Conservation (phyloP, 2,888 invertebrate species). For the Leptopilina drosophilae region DNA sequence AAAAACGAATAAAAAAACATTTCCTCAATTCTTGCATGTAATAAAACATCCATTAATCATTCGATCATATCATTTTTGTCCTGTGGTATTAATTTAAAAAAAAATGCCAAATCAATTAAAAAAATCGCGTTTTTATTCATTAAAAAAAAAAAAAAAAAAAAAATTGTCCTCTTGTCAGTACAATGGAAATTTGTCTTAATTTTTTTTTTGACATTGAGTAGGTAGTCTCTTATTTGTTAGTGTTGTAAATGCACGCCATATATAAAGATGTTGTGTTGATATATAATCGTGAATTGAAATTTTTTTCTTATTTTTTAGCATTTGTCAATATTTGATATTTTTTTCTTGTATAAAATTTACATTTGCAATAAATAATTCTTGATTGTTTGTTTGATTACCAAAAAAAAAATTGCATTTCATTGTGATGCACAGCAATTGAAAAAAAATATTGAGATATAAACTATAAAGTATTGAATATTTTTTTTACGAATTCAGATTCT, state of each 20-base stretch:
- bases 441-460: no score
- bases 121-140: background rate
- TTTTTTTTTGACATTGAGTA: slow-evolving; percentile 7
- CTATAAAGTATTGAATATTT: no score
- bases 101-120: no score
- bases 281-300: slow-evolving; percentile 27
- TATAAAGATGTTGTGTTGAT: slow-evolving; percentile 34
- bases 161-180: background rate
- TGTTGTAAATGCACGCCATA: slow-evolving; percentile 38
- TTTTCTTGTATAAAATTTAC: slow-evolving; percentile 18
- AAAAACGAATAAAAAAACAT: no score
- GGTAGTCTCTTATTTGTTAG: slow-evolving; percentile 16
- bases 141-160: background rate
- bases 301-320: slow-evolving; percentile 5
- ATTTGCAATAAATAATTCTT: background rate
- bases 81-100: no score
- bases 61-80: no score
- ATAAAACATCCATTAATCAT: no score
- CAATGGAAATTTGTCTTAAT: background rate
- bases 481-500: no score
- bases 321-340: slow-evolving; percentile 17
- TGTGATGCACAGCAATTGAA: slow-evolving; percentile 26
- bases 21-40: no score
- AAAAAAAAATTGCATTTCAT: background rate
- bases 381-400: background rate